phyloP scores from a whole-genome alignment of 2,113 vertebrate species.

The Mirounga angustirostris region DNA sequence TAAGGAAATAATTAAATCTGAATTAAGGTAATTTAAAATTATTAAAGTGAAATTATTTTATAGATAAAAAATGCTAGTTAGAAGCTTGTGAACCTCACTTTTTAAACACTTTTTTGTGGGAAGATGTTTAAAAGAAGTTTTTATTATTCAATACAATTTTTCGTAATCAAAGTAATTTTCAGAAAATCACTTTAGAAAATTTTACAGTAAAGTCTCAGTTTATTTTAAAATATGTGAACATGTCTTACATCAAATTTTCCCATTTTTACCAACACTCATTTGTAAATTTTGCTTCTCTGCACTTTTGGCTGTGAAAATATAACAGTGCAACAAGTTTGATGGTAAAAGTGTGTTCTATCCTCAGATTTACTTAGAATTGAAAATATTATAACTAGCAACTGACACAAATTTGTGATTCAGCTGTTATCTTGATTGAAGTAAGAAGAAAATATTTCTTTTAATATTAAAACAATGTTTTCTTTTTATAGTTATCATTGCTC shows the following conservation, averaged over 20 bases:
- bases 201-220: background rate
- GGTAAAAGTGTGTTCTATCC: background rate
- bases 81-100: background rate
- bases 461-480: background rate
- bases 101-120: background rate
- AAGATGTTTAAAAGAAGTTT: background rate
- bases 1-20: background rate
- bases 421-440: background rate
- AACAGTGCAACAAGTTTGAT: background rate
- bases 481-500: background rate
- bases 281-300: background rate
- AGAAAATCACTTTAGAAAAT: background rate
- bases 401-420: background rate
- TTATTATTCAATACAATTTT: constrained; percentile 20
- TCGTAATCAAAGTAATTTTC: background rate
- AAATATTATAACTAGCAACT: background rate
- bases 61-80: background rate
- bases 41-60: background rate
- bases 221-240: background rate
- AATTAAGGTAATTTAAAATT: background rate
- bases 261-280: background rate
- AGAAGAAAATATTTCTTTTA: background rate
- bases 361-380: background rate
- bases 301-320: background rate
- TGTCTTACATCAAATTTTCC: background rate